These are phyloP conservation scores for Varanus komodoensis DNA, from an alignment of 2,113 vertebrate genomes.

Conservation along the genomic window DNA sequence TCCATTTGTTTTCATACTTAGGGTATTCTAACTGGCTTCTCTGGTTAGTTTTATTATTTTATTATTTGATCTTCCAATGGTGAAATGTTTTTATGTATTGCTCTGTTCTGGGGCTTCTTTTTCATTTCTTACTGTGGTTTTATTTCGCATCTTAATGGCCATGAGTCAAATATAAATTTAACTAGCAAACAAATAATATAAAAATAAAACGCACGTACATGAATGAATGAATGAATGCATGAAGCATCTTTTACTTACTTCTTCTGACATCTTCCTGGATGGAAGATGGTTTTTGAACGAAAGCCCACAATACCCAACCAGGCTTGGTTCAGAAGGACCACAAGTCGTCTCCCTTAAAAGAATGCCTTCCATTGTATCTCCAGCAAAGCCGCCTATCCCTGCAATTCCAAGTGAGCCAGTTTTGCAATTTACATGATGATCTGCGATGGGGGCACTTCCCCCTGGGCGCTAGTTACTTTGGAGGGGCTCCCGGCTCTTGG, in stretches of 20 bases:
- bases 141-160: neutral
- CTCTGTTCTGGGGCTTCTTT: neutral
- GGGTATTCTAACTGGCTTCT: neutral
- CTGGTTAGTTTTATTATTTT: neutral
- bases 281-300: constrained; percentile 36
- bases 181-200: neutral
- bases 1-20: neutral
- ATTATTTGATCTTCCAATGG: neutral
- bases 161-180: neutral
- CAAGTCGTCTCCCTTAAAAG: constrained; percentile 53
- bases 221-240: neutral
- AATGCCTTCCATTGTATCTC: constrained; percentile 59
- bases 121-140: neutral
- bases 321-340: constrained; percentile 55
- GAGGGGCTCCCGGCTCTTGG: constrained; percentile 57
- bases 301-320: constrained; percentile 35
- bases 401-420: constrained; percentile 53
- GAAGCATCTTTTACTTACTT: constrained; percentile 12
- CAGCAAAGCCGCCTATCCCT: constrained; percentile 58
- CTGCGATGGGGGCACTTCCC: constrained; percentile 52
- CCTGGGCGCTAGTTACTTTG: constrained; percentile 62
- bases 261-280: constrained; percentile 43
- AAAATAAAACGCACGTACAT: neutral
- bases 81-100: neutral
- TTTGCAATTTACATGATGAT: constrained; percentile 76